A percentile compares a stretch with the other conserved stretches of the same genome.
Evolutionary conservation across 2,113 vertebrate species (phyloP).

Genomic region (Azemiops feae): DNA sequence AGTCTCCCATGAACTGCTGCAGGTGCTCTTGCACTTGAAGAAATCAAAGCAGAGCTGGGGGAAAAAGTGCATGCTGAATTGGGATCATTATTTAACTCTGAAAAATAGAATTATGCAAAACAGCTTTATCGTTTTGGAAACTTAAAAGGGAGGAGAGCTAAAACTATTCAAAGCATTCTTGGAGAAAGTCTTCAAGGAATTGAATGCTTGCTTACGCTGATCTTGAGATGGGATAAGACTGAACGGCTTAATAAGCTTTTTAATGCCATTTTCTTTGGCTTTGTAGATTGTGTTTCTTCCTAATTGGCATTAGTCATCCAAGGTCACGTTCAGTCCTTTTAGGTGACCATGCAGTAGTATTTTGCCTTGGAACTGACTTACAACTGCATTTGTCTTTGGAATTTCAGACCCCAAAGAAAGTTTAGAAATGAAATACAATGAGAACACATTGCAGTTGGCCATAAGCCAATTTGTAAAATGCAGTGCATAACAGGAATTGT

Average conservation of each 20-base stretch:
- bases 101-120: not conserved
- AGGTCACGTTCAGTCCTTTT: conserved; percentile 50
- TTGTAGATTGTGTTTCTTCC: conserved; percentile 3
- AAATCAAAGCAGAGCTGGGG: rapidly evolving
- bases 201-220: not conserved
- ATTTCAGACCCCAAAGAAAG: conserved; percentile 5
- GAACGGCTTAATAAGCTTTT: conserved; percentile 21
- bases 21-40: not conserved
- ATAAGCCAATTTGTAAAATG: conserved; percentile 46
- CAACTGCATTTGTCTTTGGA: conserved; percentile 38
- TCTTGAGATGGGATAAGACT: conserved; percentile 12
- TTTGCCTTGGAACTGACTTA: conserved; percentile 33
- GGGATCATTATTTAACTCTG: not conserved
- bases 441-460: conserved; percentile 30
- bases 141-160: not conserved
- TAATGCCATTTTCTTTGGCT: conserved; percentile 14
- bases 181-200: not conserved
- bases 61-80: not conserved
- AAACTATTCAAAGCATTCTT: not conserved
- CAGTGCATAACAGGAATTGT: conserved; percentile 49
- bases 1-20: not conserved
- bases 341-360: not conserved
- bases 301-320: conserved; percentile 7
- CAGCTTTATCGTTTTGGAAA: not conserved
- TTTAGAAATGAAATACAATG: not conserved